These are phyloP conservation scores for Eulemur macaco DNA, from an alignment of 2,113 vertebrate species.

Conservation along the genomic window DNA sequence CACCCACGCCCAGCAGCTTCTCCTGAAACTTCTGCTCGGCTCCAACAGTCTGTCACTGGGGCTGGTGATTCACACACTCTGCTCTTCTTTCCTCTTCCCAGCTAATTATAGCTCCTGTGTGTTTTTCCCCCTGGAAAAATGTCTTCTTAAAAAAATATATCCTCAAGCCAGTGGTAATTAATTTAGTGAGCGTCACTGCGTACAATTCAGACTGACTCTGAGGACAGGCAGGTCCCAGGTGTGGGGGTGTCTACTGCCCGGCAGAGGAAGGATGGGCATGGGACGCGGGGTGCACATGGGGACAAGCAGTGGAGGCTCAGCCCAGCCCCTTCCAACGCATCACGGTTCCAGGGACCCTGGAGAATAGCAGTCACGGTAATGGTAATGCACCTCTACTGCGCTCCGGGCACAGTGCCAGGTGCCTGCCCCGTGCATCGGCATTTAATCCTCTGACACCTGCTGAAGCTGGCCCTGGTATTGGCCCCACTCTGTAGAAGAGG, in stretches of 20 bases:
- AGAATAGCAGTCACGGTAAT: not conserved
- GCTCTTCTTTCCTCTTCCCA: slow-evolving; percentile 66
- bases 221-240: slow-evolving; percentile 17
- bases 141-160: slow-evolving; percentile 70
- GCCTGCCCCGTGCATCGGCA: not conserved
- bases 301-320: not conserved
- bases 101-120: slow-evolving; percentile 76
- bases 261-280: not conserved
- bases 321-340: not conserved
- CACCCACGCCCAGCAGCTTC: slow-evolving; percentile 35
- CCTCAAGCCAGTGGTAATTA: slow-evolving; percentile 48
- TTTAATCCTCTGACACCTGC: not conserved
- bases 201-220: not conserved
- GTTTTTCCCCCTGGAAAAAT: slow-evolving; percentile 64
- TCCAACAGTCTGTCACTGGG: slow-evolving; percentile 60
- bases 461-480: not conserved
- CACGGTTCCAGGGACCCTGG: not conserved
- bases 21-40: not conserved
- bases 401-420: not conserved
- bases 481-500: not conserved
- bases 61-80: slow-evolving; percentile 74
- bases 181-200: not conserved
- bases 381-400: not conserved
- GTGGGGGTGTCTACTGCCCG: not conserved
- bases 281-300: not conserved